Evolutionary conservation across 2,113 vertebrate species (phyloP).

Genomic region (Cavia aperea): DNA sequence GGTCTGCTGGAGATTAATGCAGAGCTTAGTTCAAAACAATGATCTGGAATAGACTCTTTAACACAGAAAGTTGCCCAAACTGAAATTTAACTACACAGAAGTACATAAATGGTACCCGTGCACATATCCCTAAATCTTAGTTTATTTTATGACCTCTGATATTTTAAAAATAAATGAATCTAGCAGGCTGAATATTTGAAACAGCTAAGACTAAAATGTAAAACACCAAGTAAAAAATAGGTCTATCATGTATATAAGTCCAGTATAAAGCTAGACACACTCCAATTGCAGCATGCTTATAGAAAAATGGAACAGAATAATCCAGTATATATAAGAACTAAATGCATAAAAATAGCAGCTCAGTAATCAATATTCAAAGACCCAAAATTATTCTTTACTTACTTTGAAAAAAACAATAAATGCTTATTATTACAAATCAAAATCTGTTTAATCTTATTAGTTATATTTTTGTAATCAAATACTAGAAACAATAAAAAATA

Average conservation of each 20-base stretch:
- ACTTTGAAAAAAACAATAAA: background rate
- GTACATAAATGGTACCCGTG: too few relatives aligned
- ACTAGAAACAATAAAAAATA: too few relatives aligned
- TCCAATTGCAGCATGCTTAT: background rate
- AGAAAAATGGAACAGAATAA: background rate
- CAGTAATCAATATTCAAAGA: background rate
- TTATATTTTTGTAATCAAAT: too few relatives aligned
- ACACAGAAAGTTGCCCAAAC: too few relatives aligned
- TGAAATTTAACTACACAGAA: too few relatives aligned
- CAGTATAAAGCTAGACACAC: background rate
- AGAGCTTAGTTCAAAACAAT: too few relatives aligned
- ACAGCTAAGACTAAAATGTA: background rate
- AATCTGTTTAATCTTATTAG: background rate
- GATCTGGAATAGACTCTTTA: too few relatives aligned
- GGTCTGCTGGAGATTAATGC: too few relatives aligned
- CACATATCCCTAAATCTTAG: too few relatives aligned
- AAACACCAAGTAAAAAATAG: background rate
- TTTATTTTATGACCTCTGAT: too few relatives aligned
- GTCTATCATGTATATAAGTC: background rate
- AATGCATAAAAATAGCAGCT: background rate
- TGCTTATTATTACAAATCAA: too few relatives aligned
- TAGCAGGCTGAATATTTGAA: background rate
- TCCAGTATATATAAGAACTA: background rate
- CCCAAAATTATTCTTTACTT: background rate
- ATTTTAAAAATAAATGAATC: background rate